Evolutionary conservation across 1,140 invertebrate species (phyloP).

Genomic region (Drosophila lowei): DNA sequence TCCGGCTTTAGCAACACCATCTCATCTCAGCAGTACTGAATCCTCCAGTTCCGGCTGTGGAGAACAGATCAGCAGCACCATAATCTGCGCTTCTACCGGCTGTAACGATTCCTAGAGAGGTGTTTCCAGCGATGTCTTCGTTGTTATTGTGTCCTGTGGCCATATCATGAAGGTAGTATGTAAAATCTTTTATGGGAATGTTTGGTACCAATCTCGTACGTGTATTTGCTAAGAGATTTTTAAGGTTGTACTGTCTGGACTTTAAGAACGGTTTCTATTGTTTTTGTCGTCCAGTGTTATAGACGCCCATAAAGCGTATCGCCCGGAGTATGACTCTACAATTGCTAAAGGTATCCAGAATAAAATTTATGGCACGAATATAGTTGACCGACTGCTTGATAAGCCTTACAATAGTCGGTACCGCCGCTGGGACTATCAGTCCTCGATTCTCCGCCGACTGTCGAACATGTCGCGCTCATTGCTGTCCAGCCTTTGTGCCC

Average conservation of each 20-base stretch:
- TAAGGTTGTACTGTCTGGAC: too few relatives aligned
- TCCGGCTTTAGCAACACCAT: too few relatives aligned
- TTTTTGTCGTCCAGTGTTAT: slow-evolving; percentile 2
- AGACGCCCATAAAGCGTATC: slow-evolving; percentile 22
- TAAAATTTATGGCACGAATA: slow-evolving; percentile 49
- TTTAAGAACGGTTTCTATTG: too few relatives aligned
- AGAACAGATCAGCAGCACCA: too few relatives aligned
- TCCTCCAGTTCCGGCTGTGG: too few relatives aligned
- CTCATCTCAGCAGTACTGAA: too few relatives aligned
- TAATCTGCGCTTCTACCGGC: too few relatives aligned
- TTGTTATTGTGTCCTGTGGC: too few relatives aligned
- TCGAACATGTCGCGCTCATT: slow-evolving; percentile 42
- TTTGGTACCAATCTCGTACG: background rate
- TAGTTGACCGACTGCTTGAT: slow-evolving; percentile 43
- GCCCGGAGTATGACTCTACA: slow-evolving; percentile 12
- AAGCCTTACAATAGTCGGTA: slow-evolving; percentile 15
- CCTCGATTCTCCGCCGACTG: slow-evolving; percentile 9
- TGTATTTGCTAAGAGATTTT: background rate
- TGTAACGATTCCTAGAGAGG: too few relatives aligned
- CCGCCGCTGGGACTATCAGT: slow-evolving; percentile 19
- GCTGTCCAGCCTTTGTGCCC: slow-evolving; percentile 14
- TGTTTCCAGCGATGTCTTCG: too few relatives aligned
- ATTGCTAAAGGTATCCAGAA: slow-evolving; percentile 46
- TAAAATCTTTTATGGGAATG: background rate
- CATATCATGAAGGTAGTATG: too few relatives aligned